A percentile compares a stretch with the other conserved stretches of the same genome.
Conservation (phyloP, 2,888 invertebrate species). For the Chromoteleia sp. region DNA sequence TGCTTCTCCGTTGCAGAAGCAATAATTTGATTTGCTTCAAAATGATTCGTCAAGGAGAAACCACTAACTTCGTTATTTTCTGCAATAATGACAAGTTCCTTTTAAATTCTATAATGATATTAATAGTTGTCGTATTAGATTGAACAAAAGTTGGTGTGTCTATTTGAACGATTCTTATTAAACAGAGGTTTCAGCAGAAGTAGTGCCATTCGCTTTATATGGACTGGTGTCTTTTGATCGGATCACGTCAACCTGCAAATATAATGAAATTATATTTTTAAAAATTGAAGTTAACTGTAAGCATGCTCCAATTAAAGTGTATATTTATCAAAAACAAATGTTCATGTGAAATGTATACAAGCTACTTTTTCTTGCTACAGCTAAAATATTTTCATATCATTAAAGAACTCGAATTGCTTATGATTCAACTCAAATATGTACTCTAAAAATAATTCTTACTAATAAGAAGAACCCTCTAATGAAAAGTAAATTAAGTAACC, state of each 20-base stretch:
- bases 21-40: neutral
- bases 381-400: no score
- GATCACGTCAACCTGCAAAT: conserved; percentile 82
- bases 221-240: conserved; percentile 82
- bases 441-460: no score
- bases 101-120: conserved; percentile 21
- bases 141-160: conserved; percentile 24
- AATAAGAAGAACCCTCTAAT: no score
- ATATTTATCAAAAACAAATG: no score
- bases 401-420: no score
- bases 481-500: no score
- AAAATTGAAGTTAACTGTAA: no score
- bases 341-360: no score
- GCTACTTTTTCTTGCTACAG: no score
- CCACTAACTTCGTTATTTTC: conserved; percentile 23
- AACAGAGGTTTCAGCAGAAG: conserved; percentile 82
- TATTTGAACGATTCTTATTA: conserved; percentile 71
- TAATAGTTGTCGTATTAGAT: conserved; percentile 7
- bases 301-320: no score
- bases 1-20: neutral
- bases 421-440: no score
- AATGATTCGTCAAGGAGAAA: conserved; percentile 2
- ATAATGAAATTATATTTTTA: conserved; percentile 39
- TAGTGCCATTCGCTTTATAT: conserved; percentile 81
- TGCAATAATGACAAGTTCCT: conserved; percentile 3